Base-by-base conservation (phyloP, 2,888 invertebrate species). In the Teleogryllus oceanicus region DNA sequence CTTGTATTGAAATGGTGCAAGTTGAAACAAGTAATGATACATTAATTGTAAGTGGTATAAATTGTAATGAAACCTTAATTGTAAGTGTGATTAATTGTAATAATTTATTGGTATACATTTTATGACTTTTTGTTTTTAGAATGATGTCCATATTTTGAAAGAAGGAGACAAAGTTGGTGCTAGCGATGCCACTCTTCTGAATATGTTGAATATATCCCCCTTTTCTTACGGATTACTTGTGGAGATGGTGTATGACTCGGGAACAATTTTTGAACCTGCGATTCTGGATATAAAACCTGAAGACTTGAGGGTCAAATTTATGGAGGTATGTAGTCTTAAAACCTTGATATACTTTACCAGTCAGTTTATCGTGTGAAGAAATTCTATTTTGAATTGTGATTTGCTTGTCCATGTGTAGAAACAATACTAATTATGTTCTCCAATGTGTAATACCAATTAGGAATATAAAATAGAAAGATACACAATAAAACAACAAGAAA, bases 131-230 rank as follows among this genome's bases (percentile, higher is more conserved):
- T 76, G 49, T 4, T 85, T 86, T 77, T 83, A 88, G 89, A 96
- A 96, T 84, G 96, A 96, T 89, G 96, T 96, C 80, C 95, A 95
- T 87, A 96, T 96, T 87, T 88, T 96, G 88, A 96, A 96, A 89
- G 95, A 95, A 49, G 98, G 98, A 77, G 99, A 99, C 88, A 98
- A 96, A 89, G 99, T 99, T 82, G 99, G 99, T 85, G 97, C 98
- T 86, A 98, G 98, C 76, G 99, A 99, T 90, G 97, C 99, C 75
- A 98, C 99, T 18, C 93, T 99, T 81, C 91, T 99, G 84, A 99
- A 99, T 92, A 99, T 99, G 99, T 92, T 99, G 90, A 98, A 98
- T 91, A 98, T 99, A 88, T 98, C 98, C 87, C 99, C 99, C 78
- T 99, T 99, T 91, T 97, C 97, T 79, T 99, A 99, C 86, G 99